Conservation (phyloP, 2,797 vertebrate genomes). For the Lycodopsis pacificus region DNA sequence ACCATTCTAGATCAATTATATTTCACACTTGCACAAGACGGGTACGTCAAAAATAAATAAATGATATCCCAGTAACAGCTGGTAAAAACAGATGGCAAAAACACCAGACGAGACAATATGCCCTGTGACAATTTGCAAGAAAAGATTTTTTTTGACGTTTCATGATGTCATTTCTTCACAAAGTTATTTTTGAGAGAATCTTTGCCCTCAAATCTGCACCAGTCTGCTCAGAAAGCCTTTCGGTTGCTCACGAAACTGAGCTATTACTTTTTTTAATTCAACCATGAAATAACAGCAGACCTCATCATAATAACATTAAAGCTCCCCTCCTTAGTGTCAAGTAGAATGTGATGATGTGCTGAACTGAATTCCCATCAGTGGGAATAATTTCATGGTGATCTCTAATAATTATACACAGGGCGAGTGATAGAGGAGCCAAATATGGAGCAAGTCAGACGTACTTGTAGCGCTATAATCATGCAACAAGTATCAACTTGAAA, state of each 20-base stretch:
- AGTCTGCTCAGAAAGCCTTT: slow-evolving; percentile 50
- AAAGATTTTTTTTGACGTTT: not conserved
- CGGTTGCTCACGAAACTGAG: slow-evolving; percentile 51
- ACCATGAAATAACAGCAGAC: slow-evolving; percentile 71
- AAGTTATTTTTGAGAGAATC: slow-evolving; percentile 10
- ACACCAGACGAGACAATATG: not conserved
- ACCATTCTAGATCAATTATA: not conserved
- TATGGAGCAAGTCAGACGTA: not conserved
- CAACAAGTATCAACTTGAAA: not conserved
- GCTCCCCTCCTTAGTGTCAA: slow-evolving; percentile 62
- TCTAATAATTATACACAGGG: slow-evolving; percentile 63
- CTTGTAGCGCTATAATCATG: slow-evolving; percentile 7
- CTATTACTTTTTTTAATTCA: slow-evolving; percentile 67
- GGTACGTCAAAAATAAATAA: not conserved
- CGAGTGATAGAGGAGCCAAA: slow-evolving; percentile 45
- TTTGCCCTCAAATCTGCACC: slow-evolving; percentile 32
- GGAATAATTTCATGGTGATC: slow-evolving; percentile 75
- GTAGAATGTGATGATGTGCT: slow-evolving; percentile 54
- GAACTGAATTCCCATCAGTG: slow-evolving; percentile 63
- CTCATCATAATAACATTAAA: slow-evolving; percentile 73
- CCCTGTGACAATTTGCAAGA: slow-evolving; percentile 2
- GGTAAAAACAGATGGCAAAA: slow-evolving; percentile 28
- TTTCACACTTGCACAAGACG: not conserved
- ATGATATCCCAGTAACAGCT: slow-evolving; percentile 13
- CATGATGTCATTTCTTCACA: slow-evolving; percentile 6